Evolutionary conservation across 2,113 vertebrate genomes (phyloP), one percentile per base, ranked within the genome.

Genomic region (Heteronetta atricapilla): DNA sequence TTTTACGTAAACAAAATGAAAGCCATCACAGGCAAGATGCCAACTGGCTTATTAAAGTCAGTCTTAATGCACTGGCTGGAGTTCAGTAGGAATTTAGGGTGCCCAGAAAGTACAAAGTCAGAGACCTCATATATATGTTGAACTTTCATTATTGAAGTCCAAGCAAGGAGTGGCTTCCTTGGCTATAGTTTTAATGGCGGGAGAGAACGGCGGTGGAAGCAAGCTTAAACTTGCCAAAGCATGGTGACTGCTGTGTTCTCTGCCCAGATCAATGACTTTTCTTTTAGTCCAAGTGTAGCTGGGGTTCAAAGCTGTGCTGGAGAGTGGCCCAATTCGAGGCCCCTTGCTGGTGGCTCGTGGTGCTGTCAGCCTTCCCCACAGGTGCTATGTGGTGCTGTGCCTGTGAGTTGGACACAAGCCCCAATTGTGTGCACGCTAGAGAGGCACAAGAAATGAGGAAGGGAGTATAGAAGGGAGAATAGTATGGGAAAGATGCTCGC

Each of bases 341-440:
- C 42, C 59, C 38, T 6, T 63, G 20, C n/a, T 59, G 46, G n/a
- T 46, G 52, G 8, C 38, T 75, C n/a, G 22, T 28, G 2, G 60
- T 21, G 31, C 50, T 55, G 21, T 46, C 21, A 46, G 56, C 62
- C 33, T 60, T 70, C 44, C 21, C 52, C 21, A 8, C 38, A 34
- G 46, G 20, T 48, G 46, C 46, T 48, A 48, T 20, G 25, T 31
- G 48, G 42, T 59, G 26, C 46, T 68, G 59, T 14, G 34, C 20
- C 0, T 20, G 56, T 13, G 21, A 7, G 11, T 8, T 29, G 86
- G 50, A 74, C 15, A 22, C 20, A 44, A 81, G 6, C 50, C 50
- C 13, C 44, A 18, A 23, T 20, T 46, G 63, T 25, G 11, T 8
- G 19, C 1, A 3, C 14, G 0, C 17, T 8, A 0, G 34, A 20